Base-by-base conservation (phyloP, 2,113 vertebrate species). In the Halichoeres trimaculatus region DNA sequence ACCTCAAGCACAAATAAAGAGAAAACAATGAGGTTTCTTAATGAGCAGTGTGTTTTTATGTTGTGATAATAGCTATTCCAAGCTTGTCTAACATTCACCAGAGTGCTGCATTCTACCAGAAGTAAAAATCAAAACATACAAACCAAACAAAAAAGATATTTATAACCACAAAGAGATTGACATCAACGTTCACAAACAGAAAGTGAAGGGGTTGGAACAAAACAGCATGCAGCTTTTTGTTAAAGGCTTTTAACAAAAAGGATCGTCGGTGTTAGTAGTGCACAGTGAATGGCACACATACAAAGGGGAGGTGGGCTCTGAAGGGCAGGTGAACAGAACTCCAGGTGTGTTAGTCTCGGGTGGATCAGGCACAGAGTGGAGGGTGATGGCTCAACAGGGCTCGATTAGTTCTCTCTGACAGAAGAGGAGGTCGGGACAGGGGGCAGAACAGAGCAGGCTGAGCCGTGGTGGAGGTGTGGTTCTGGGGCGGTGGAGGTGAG, bases 371-470 rank as follows among this genome's bases (percentile, higher is more conserved):
- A 94, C 85, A 82, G 76, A 83, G 78, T 81, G 90, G 86, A 63
- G 80, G 78, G 94, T 95, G 94, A 97, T 96, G 96, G 90, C 85
- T 90, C 87, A 94, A 95, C 95, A 10, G 69, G 76, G 94, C 78
- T 96, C 94, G 88, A 93, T 83, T 93, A 95, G 93, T 94, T 94
- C 90, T 95, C 94, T 89, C 96, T 95, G 76, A 95, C 93, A 93
- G 92, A 94, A 66, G 93, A 95, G 70, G 81, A 90, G 91, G 88
- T 83, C 35, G 14, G 70, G 68, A 92, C 90, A 88, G 90, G 48
- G 92, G 93, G 95, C 95, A 95, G 93, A 94, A 95, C 95, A 95
- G 93, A 94, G 95, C 95, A 96, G 95, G 96, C 95, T 95, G 95
- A 95, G 95, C 94, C 94, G 78, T 95, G 94, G 92, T 94, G 76